phyloP scores from a whole-genome alignment of 2,888 invertebrate genomes.

The Dicyrtoma fusca region DNA sequence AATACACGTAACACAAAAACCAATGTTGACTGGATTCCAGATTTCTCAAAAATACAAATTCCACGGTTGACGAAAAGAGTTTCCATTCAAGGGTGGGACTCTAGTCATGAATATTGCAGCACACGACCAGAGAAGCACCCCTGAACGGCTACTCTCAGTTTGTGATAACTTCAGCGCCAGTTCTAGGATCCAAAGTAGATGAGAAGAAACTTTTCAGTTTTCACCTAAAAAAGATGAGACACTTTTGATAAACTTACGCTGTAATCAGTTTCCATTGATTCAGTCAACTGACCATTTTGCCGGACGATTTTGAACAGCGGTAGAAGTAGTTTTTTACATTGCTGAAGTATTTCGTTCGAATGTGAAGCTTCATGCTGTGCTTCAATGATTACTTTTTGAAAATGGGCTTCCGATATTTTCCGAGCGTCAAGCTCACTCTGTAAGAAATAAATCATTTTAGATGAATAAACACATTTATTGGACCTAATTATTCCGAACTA shows the following conservation, averaged over 20 bases:
- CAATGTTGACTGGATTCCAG: not conserved
- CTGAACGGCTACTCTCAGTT: conserved; percentile 27
- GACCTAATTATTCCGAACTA: too few species aligned
- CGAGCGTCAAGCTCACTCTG: conserved; percentile 16
- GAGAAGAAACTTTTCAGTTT: not conserved
- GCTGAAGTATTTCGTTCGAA: conserved; percentile 13
- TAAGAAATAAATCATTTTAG: too few species aligned
- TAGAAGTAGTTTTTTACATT: conserved; percentile 30
- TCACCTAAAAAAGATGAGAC: too few species aligned
- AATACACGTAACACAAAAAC: not conserved
- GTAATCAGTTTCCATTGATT: conserved; percentile 32
- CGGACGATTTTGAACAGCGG: conserved; percentile 33
- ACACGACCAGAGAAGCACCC: conserved; percentile 42
- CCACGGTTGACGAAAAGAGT: conserved; percentile 4
- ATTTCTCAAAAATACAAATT: too few species aligned
- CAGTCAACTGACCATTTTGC: conserved; percentile 36
- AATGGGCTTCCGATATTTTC: conserved; percentile 16
- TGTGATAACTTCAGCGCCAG: not conserved
- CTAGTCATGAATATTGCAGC: conserved; percentile 51
- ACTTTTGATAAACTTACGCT: conserved; percentile 35
- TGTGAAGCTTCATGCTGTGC: conserved; percentile 22
- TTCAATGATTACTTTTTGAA: conserved; percentile 9
- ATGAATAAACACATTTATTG: too few species aligned
- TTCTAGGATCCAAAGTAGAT: too few species aligned
- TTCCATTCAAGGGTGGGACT: conserved; percentile 54